Conservation (phyloP, 2,797 vertebrate genomes). For the Falco novaeseelandiae region DNA sequence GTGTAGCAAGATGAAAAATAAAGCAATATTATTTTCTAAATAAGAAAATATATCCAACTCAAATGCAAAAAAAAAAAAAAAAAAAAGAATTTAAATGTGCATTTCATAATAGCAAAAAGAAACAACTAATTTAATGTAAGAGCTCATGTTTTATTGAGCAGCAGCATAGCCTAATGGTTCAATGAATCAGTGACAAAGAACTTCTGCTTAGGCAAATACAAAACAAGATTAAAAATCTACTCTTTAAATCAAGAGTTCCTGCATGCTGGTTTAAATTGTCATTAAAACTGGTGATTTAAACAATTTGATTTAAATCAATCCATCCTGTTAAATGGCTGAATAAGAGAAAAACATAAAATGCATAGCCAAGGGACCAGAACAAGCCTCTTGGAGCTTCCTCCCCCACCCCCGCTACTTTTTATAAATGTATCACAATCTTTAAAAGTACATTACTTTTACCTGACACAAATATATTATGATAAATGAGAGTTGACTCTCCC, state of each 20-base stretch:
- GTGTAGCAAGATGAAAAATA: not conserved
- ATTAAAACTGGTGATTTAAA: not conserved
- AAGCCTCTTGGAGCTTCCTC: not conserved
- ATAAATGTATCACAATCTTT: not conserved
- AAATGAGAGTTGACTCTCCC: not conserved
- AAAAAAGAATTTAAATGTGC: not conserved
- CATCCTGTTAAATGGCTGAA: not conserved
- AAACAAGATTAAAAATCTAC: not conserved
- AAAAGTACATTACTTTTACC: not conserved
- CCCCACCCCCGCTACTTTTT: not conserved
- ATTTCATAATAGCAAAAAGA: not conserved
- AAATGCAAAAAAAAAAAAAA: not conserved
- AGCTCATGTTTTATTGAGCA: not conserved
- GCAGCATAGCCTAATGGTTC: not conserved
- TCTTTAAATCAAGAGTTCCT: not conserved
- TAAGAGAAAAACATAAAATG: not conserved
- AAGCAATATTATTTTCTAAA: not conserved
- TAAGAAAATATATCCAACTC: not conserved
- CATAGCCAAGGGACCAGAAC: not conserved
- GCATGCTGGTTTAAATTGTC: not conserved
- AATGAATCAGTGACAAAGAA: not conserved
- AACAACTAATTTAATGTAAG: not conserved
- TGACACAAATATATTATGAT: not conserved
- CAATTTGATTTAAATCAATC: not conserved
- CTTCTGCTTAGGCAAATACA: not conserved